Evolutionary conservation across 1,140 invertebrate genomes (phyloP).

Genomic region (Conopomorpha cramerella): DNA sequence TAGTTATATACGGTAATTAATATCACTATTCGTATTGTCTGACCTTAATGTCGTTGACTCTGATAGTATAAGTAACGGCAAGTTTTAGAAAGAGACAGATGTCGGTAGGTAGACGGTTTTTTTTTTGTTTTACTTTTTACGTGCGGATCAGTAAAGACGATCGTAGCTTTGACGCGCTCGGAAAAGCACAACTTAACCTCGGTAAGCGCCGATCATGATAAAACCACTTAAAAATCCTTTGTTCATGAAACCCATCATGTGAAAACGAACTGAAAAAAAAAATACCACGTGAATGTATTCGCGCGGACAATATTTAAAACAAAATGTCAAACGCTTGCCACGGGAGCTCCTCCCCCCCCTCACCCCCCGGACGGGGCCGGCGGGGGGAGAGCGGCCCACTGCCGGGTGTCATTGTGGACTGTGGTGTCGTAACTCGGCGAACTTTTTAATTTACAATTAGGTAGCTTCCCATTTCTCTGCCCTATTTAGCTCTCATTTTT

Average conservation of each 20-base stretch:
- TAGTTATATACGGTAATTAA: constrained; percentile 36
- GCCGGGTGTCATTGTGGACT: constrained; percentile 54
- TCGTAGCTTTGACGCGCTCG: no score
- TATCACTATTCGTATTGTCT: no score
- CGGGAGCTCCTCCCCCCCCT: constrained; percentile 30
- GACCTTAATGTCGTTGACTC: no score
- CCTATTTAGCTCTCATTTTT: constrained; percentile 57
- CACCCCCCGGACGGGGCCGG: constrained; percentile 9
- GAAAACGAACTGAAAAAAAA: constrained; percentile 45
- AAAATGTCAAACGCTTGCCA: constrained; percentile 60
- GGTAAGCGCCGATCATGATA: no score
- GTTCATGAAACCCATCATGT: constrained; percentile 19
- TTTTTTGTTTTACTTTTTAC: no score
- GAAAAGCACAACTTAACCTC: no score
- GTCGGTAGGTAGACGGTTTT: no score
- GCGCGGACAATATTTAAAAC: constrained; percentile 59
- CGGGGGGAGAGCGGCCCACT: constrained; percentile 15
- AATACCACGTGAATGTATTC: constrained; percentile 55
- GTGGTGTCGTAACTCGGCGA: constrained; percentile 58
- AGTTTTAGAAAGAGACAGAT: no score
- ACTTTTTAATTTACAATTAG: constrained; percentile 62
- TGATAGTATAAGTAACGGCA: no score
- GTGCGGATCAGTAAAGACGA: no score
- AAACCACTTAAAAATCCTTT: no score
- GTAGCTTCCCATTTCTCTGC: constrained; percentile 59